A percentile compares a stretch with the other conserved stretches of the same genome.
Conservation (phyloP, 2,888 invertebrate genomes). For the Syritta pipiens region DNA sequence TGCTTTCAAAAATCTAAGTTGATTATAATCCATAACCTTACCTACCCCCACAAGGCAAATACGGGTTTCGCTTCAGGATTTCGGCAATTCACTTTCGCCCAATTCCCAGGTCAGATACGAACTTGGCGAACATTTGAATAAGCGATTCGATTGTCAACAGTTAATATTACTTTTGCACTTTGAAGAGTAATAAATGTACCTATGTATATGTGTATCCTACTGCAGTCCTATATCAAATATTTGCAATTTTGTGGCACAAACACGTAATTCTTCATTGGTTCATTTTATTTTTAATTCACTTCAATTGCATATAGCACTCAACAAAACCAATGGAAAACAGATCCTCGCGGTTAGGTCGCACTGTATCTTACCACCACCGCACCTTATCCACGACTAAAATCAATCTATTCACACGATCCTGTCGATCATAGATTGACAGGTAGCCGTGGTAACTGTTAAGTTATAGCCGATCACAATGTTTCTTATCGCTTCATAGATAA, state of each 20-base stretch:
- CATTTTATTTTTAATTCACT: slow-evolving; percentile 6
- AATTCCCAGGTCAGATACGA: too few species aligned
- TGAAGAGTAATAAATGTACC: too few species aligned
- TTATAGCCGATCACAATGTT: slow-evolving; percentile 60
- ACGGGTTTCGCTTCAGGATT: too few species aligned
- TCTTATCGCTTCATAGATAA: slow-evolving; percentile 50
- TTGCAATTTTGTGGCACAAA: not conserved
- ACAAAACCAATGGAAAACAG: slow-evolving; percentile 20
- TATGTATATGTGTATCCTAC: too few species aligned
- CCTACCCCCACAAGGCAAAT: too few species aligned
- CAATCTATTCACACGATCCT: slow-evolving; percentile 67
- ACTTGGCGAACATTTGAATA: slow-evolving; percentile 7
- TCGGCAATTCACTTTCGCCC: too few species aligned
- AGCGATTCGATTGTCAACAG: not conserved
- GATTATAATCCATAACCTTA: too few species aligned
- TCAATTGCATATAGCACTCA: slow-evolving; percentile 35
- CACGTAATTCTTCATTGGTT: slow-evolving; percentile 7
- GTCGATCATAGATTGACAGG: slow-evolving; percentile 67
- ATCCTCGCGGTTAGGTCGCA: slow-evolving; percentile 45
- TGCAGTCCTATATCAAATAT: too few species aligned
- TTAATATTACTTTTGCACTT: slow-evolving; percentile 34
- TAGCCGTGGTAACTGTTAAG: slow-evolving; percentile 63
- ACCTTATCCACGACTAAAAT: slow-evolving; percentile 68
- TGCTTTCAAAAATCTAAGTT: too few species aligned
- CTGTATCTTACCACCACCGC: slow-evolving; percentile 61